Conservation (phyloP, 2,113 vertebrate genomes). For the Oncorhynchus keta region DNA sequence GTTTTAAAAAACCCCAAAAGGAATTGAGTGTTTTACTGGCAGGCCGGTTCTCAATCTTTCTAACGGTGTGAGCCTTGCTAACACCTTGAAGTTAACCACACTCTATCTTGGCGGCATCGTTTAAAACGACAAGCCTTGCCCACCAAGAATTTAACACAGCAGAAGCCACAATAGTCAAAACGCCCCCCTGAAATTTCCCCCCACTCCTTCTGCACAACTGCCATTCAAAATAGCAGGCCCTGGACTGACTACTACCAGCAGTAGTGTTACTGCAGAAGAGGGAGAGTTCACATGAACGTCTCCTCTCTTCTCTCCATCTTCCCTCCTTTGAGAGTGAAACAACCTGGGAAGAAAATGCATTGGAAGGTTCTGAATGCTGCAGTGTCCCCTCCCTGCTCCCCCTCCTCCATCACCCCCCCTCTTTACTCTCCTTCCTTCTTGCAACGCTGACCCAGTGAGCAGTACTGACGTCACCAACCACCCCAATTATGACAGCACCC, state of each 20-base stretch:
- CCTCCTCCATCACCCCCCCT: background rate
- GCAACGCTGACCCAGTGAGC: background rate
- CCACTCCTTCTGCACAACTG: no score
- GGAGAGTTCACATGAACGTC: background rate
- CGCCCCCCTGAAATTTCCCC: no score
- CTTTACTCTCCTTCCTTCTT: background rate
- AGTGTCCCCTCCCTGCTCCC: background rate
- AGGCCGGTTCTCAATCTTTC: background rate
- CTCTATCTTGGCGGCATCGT: no score
- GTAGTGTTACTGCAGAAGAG: background rate
- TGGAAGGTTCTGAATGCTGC: background rate
- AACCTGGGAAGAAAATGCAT: background rate
- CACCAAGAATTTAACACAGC: no score
- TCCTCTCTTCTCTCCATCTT: background rate
- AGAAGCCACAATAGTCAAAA: no score
- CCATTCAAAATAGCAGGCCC: no score
- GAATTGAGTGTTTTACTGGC: background rate
- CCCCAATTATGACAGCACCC: background rate
- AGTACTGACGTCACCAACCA: background rate
- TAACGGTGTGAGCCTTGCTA: background rate
- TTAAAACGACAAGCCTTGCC: no score
- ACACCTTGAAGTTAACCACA: no score
- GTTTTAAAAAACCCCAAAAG: no score
- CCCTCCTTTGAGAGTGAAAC: background rate
- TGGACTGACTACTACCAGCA: background rate